phyloP scores from a whole-genome alignment of 1,140 invertebrate species.

The Papilio polyxenes region DNA sequence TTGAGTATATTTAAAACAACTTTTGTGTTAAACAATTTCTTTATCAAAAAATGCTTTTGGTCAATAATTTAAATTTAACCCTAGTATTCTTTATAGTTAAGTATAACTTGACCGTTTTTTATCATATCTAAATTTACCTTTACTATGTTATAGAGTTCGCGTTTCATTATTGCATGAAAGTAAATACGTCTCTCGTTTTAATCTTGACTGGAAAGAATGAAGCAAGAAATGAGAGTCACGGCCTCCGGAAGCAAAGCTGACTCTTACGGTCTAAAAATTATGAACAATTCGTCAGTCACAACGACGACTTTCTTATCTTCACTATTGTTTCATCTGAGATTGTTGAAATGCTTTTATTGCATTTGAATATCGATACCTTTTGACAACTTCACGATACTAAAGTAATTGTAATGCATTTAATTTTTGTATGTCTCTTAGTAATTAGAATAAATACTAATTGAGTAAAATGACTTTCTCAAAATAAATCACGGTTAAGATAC shows the following conservation, averaged over 20 bases:
- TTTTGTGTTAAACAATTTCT: background rate
- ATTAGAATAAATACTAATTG: background rate
- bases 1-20: too few species aligned
- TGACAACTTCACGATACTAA: background rate
- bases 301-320: background rate
- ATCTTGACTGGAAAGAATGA: constrained; percentile 27
- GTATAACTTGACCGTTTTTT: background rate
- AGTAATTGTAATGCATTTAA: background rate
- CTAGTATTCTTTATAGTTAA: background rate
- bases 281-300: constrained; percentile 19
- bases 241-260: background rate
- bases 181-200: constrained; percentile 22
- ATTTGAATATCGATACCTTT: background rate
- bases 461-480: background rate
- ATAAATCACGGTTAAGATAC: background rate
- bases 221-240: constrained; percentile 23
- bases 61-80: too few species aligned
- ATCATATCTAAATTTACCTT: background rate
- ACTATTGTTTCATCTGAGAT: constrained; percentile 13
- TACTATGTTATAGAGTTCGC: background rate
- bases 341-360: background rate
- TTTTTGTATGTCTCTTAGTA: too few species aligned
- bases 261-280: constrained; percentile 34
- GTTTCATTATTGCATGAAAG: background rate
- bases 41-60: background rate